phyloP scores from a whole-genome alignment of 2,888 invertebrate species.

The Matsumyia berberina region DNA sequence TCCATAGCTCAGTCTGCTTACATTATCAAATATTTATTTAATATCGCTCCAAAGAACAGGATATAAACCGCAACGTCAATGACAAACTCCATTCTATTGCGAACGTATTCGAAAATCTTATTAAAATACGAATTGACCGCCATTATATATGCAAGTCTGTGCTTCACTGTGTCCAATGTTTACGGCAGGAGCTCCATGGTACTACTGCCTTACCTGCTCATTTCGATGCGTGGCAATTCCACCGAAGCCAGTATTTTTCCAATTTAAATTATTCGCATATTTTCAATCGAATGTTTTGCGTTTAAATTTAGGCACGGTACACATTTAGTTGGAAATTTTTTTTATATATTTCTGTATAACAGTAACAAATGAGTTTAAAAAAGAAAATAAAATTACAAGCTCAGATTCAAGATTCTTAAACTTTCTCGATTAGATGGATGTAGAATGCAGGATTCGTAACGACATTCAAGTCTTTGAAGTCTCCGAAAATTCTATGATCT shows the following conservation, averaged over 20 bases:
- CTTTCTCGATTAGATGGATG: constrained; percentile 92
- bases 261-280: constrained; percentile 19
- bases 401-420: constrained; percentile 39
- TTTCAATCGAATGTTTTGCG: neutral
- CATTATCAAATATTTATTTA: constrained; percentile 80
- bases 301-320: constrained; percentile 1
- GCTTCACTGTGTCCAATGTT: neutral
- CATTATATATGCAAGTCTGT: too few relatives aligned
- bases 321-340: constrained; percentile 9
- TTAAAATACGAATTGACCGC: constrained; percentile 58
- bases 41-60: constrained; percentile 80
- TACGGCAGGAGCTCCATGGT: constrained; percentile 23
- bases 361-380: constrained; percentile 13
- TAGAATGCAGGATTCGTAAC: constrained; percentile 91
- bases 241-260: constrained; percentile 23
- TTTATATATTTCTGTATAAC: constrained; percentile 6
- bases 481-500: constrained; percentile 90
- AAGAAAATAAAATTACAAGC: constrained; percentile 18
- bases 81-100: constrained; percentile 79
- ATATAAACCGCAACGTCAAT: constrained; percentile 80
- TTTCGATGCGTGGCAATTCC: constrained; percentile 61
- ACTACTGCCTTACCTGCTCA: constrained; percentile 45
- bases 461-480: constrained; percentile 90
- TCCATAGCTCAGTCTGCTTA: constrained; percentile 24
- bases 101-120: constrained; percentile 56